phyloP scores from a whole-genome alignment of 2,113 vertebrate genomes.

The Dermatemys mawii region DNA sequence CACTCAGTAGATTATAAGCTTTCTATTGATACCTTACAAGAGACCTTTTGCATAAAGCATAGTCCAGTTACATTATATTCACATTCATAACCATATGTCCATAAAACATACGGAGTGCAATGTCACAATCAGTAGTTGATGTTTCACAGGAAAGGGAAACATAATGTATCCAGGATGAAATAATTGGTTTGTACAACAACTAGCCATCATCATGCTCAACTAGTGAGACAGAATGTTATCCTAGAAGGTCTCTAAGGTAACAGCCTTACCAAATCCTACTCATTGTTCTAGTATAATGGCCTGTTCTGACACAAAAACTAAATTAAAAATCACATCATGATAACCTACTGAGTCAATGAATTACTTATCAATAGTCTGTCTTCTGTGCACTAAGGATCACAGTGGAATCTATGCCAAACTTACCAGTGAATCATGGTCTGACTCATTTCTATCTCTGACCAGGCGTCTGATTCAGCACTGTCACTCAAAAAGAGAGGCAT shows the following conservation, averaged over 20 bases:
- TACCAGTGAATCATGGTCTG: not conserved
- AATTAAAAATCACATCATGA: not conserved
- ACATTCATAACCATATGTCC: not conserved
- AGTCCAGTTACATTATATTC: too few relatives aligned
- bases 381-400: not conserved
- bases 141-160: not conserved
- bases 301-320: not conserved
- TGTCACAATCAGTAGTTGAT: not conserved
- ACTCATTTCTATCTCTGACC: accelerated
- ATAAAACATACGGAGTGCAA: accelerated
- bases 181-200: not conserved
- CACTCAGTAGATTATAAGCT: too few relatives aligned
- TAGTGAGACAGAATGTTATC: not conserved
- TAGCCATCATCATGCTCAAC: not conserved
- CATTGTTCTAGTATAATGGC: not conserved
- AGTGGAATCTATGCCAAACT: not conserved
- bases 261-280: not conserved
- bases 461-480: not conserved
- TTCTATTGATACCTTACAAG: too few relatives aligned
- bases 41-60: too few relatives aligned
- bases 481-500: not conserved
- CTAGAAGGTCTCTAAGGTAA: not conserved
- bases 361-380: not conserved
- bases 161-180: accelerated
- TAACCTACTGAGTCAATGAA: not conserved